Conservation (phyloP, 2,888 invertebrate species). For the Acleris cristana region DNA sequence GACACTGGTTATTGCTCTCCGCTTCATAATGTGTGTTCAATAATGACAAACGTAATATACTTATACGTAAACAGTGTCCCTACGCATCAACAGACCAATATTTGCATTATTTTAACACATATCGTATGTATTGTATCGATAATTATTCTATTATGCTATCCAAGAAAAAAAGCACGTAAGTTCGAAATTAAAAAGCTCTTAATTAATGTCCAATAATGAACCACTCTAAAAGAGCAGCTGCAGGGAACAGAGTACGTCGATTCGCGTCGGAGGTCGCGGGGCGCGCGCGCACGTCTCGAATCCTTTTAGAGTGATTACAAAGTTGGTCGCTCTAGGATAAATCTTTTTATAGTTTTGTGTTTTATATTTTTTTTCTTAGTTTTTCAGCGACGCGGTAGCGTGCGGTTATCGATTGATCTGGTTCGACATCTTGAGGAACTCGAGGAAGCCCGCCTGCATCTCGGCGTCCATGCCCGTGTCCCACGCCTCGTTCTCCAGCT, state of each 20-base stretch:
- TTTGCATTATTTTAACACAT: conserved; percentile 47
- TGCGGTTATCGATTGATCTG: conserved; percentile 81
- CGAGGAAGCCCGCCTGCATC: conserved; percentile 80
- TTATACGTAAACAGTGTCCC: conserved; percentile 44
- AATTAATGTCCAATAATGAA: conserved; percentile 60
- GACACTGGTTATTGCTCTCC: conserved; percentile 40
- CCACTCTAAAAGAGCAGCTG: conserved; percentile 62
- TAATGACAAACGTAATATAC: conserved; percentile 30
- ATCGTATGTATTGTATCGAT: conserved; percentile 39
- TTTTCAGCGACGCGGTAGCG: conserved; percentile 61
- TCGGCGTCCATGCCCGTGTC: conserved; percentile 81
- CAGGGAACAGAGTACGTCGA: conserved; percentile 18
- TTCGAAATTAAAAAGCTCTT: conserved; percentile 63
- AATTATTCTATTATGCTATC: conserved; percentile 48
- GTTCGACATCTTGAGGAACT: conserved; percentile 81
- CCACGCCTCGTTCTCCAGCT: conserved; percentile 79
- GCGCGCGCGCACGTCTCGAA: conserved; percentile 30
- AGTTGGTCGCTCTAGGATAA: conserved; percentile 55
- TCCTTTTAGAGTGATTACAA: conserved; percentile 50
- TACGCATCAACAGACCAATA: conserved; percentile 62
- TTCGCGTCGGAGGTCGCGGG: conserved; percentile 4
- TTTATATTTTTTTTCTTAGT: conserved; percentile 70
- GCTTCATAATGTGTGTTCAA: conserved; percentile 20
- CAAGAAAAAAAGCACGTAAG: conserved; percentile 47
- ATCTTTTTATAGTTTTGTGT: conserved; percentile 74